Conservation (phyloP, 2,888 invertebrate species). For the Rhamphomyia laevipes region DNA sequence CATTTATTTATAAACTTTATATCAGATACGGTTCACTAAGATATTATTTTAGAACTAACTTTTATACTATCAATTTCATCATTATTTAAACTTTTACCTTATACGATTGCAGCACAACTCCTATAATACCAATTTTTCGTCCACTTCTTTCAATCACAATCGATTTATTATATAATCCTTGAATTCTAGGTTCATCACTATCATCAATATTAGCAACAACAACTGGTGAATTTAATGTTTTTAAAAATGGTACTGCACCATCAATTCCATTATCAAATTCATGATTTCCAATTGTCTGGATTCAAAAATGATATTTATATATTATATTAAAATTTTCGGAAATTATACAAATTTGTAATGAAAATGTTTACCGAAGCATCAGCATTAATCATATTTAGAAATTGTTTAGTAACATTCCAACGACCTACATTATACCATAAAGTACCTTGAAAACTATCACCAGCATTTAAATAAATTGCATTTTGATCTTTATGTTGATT, state of each 20-base stretch:
- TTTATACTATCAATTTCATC: too few relatives aligned
- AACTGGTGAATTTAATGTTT: constrained; percentile 50
- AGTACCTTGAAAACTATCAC: constrained; percentile 76
- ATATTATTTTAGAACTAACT: not conserved
- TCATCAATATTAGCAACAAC: constrained; percentile 67
- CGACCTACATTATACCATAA: constrained; percentile 69
- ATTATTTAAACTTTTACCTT: too few relatives aligned
- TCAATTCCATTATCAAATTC: constrained; percentile 70
- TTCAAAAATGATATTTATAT: constrained; percentile 5
- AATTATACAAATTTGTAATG: not conserved
- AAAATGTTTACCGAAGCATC: constrained; percentile 56
- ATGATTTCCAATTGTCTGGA: constrained; percentile 72
- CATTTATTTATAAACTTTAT: not conserved
- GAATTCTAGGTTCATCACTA: constrained; percentile 50
- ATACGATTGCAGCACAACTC: constrained; percentile 43
- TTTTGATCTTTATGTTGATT: constrained; percentile 38
- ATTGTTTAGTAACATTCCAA: constrained; percentile 61
- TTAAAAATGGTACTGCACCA: constrained; percentile 60
- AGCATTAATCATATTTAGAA: constrained; percentile 62
- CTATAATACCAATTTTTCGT: constrained; percentile 64
- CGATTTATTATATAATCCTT: constrained; percentile 51
- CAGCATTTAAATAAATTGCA: constrained; percentile 64
- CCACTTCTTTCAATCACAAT: constrained; percentile 49
- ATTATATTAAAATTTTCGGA: not conserved
- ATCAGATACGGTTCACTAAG: not conserved